phyloP scores from a whole-genome alignment of 2,888 invertebrate species.

The Barypeithes pellucidus region DNA sequence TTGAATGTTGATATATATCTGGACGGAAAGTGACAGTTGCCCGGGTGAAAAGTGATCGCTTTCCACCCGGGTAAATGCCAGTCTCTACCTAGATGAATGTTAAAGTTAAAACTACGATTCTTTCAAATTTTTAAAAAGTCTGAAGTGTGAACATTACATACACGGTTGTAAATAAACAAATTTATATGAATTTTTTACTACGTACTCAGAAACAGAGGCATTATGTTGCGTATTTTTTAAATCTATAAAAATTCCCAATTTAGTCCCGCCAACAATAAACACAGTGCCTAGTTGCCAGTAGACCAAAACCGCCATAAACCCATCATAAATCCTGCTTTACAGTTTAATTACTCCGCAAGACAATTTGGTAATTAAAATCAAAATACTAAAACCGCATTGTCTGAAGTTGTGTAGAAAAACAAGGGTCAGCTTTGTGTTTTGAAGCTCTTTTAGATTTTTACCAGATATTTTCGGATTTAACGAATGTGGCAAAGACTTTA shows the following conservation, averaged over 20 bases:
- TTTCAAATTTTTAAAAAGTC: too few species aligned
- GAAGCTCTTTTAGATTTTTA: background rate
- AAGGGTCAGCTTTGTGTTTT: background rate
- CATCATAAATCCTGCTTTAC: background rate
- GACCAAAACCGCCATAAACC: constrained; percentile 1
- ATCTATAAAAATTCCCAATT: background rate
- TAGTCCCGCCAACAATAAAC: background rate
- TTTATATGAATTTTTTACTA: too few species aligned
- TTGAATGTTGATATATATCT: too few species aligned
- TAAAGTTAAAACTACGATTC: too few species aligned
- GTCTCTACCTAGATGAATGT: too few species aligned
- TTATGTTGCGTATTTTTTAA: too few species aligned
- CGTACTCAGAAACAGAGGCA: too few species aligned
- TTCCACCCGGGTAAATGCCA: too few species aligned
- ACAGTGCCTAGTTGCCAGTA: constrained; percentile 4
- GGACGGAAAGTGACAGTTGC: too few species aligned
- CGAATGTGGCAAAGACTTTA: background rate
- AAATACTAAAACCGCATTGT: constrained; percentile 9
- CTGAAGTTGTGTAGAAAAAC: background rate
- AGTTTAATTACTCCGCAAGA: background rate
- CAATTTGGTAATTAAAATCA: constrained; percentile 8
- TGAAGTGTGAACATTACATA: too few species aligned
- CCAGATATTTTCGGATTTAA: background rate
- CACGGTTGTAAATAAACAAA: too few species aligned
- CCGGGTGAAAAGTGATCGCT: too few species aligned